phyloP scores from a whole-genome alignment of 1,140 invertebrate species.

The Tetragnatha versicolor region DNA sequence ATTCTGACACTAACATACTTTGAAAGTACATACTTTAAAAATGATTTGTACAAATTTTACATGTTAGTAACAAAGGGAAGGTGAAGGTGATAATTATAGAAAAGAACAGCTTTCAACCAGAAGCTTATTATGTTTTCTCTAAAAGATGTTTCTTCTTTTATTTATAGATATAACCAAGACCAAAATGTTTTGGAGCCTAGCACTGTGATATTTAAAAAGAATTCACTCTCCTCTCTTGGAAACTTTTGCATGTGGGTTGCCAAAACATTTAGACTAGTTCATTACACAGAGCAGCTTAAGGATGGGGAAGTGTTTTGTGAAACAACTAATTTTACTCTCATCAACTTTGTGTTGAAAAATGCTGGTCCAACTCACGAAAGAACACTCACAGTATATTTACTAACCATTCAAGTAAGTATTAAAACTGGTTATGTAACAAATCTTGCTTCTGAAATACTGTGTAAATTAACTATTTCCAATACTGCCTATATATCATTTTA shows the following conservation, averaged over 20 bases:
- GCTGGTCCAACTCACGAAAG: slow-evolving; percentile 87
- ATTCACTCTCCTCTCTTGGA: slow-evolving; percentile 71
- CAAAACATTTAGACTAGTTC: slow-evolving; percentile 72
- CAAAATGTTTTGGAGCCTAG: slow-evolving; percentile 81
- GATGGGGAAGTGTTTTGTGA: slow-evolving; percentile 68
- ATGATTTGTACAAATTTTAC: too few relatives aligned
- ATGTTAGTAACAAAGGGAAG: too few relatives aligned
- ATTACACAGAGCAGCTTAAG: slow-evolving; percentile 70
- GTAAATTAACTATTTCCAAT: neutral
- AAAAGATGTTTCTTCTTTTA: too few relatives aligned
- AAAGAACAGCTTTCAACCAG: too few relatives aligned
- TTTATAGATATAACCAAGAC: slow-evolving; percentile 74
- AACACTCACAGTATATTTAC: slow-evolving; percentile 76
- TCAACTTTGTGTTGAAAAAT: slow-evolving; percentile 87
- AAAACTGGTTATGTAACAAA: slow-evolving; percentile 1
- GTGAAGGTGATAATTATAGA: too few relatives aligned
- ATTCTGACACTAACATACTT: too few relatives aligned
- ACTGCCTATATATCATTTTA: slow-evolving; percentile 58
- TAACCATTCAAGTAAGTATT: slow-evolving; percentile 77
- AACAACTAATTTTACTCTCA: slow-evolving; percentile 85
- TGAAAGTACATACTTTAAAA: too few relatives aligned
- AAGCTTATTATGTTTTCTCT: slow-evolving; percentile 34
- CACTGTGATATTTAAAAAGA: slow-evolving; percentile 74
- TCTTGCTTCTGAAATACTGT: neutral
- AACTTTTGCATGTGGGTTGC: slow-evolving; percentile 74